Percentiles rank a stretch among this genome's conserved stretches.
phyloP scores from a whole-genome alignment of 1,140 invertebrate species.

The Trichomalopsis sarcophagae region DNA sequence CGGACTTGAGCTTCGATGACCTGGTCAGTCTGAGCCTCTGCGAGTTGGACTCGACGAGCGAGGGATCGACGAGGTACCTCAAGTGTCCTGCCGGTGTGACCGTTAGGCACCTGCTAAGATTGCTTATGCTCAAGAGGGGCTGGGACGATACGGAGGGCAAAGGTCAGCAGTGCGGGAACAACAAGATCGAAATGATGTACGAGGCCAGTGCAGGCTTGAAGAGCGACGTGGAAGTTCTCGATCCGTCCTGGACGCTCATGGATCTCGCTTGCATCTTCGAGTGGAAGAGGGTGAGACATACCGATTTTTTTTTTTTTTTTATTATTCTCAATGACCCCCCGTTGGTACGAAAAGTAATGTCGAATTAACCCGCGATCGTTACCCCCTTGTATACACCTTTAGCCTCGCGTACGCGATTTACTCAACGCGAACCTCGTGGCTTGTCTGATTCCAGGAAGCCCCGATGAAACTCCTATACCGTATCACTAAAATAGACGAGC shows the following conservation, averaged over 20 bases:
- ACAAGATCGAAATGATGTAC: constrained; percentile 66
- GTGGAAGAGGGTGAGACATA: constrained; percentile 66
- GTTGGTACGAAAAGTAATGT: neutral
- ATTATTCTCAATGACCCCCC: too few relatives aligned
- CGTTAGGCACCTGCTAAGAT: constrained; percentile 65
- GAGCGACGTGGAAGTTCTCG: constrained; percentile 54
- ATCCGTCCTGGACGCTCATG: constrained; percentile 67
- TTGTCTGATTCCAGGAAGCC: constrained; percentile 62
- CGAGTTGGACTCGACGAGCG: constrained; percentile 53
- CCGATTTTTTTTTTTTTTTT: neutral
- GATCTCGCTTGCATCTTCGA: constrained; percentile 68
- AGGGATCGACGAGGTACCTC: constrained; percentile 59
- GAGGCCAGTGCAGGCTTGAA: constrained; percentile 46
- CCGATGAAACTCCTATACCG: constrained; percentile 69
- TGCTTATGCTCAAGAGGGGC: constrained; percentile 69
- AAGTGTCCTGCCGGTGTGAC: constrained; percentile 70
- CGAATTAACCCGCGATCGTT: neutral
- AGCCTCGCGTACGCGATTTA: neutral
- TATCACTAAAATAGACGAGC: constrained; percentile 58
- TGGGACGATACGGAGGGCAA: constrained; percentile 64
- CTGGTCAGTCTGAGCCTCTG: constrained; percentile 67
- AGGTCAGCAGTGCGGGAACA: constrained; percentile 58
- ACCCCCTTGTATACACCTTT: neutral
- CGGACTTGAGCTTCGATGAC: constrained; percentile 66
- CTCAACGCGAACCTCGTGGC: neutral